phyloP scores from a whole-genome alignment of 2,113 vertebrate genomes.

The Chascanopsetta lugubris region DNA sequence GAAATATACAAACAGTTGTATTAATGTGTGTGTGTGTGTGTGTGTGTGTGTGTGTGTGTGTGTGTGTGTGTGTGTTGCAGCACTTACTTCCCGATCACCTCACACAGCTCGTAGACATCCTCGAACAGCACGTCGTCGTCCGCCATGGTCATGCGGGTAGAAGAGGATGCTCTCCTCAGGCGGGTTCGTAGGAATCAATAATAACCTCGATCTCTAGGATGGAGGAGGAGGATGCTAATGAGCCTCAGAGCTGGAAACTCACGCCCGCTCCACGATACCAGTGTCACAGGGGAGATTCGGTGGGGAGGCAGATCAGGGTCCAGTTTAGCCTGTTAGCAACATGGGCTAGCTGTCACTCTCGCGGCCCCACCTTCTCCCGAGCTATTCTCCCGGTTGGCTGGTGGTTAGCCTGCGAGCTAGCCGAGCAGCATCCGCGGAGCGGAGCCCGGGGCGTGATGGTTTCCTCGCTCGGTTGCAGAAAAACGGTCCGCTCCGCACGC shows the following conservation, averaged over 20 bases:
- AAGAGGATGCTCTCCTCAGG: constrained; percentile 76
- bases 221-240: not conserved
- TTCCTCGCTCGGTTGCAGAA: constrained; percentile 60
- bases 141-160: constrained; percentile 89
- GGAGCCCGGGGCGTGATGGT: constrained; percentile 67
- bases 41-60: no score
- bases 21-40: no score
- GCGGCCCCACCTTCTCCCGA: constrained; percentile 80
- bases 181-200: constrained; percentile 21
- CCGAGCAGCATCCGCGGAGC: constrained; percentile 47
- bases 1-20: no score
- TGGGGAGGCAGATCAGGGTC: constrained; percentile 9
- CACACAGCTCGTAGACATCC: constrained; percentile 98
- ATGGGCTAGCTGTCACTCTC: constrained; percentile 65
- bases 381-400: constrained; percentile 46
- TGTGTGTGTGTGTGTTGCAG: constrained; percentile 24
- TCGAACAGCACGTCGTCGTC: constrained; percentile 99
- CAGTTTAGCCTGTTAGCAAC: constrained; percentile 63
- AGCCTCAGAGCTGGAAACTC: constrained; percentile 3
- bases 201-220: constrained; percentile 9
- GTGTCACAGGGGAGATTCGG: constrained; percentile 2
- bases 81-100: constrained; percentile 99
- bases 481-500: constrained; percentile 60
- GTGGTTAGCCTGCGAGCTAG: constrained; percentile 62
- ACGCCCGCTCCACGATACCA: constrained; percentile 27